Conservation (phyloP, 1,140 invertebrate genomes). For the Vanessa atalanta region DNA sequence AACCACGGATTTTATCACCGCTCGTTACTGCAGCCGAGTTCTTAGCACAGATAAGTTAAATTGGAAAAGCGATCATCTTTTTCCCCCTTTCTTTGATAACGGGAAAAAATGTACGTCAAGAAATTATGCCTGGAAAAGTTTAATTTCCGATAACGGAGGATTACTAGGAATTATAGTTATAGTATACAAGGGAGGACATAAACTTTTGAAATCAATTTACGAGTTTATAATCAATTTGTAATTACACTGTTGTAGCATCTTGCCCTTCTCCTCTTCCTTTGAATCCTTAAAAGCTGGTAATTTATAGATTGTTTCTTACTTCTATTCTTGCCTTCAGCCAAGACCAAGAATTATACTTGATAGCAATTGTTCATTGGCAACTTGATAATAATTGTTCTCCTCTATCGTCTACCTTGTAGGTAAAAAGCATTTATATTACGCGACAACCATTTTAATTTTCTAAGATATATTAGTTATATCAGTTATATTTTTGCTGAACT, state of each 20-base stretch:
- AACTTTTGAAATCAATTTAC: neutral
- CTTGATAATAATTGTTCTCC: too few species aligned
- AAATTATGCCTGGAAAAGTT: slow-evolving; percentile 7
- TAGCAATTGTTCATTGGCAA: too few species aligned
- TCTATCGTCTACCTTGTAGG: too few species aligned
- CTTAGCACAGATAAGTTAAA: slow-evolving; percentile 21
- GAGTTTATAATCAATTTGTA: neutral
- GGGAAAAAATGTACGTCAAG: slow-evolving; percentile 8
- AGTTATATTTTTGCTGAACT: too few species aligned
- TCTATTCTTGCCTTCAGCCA: neutral
- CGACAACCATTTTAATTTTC: neutral
- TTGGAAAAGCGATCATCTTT: slow-evolving; percentile 28
- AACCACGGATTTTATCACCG: slow-evolving; percentile 16
- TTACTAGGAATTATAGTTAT: neutral
- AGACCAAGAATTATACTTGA: too few species aligned
- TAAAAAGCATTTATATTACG: neutral
- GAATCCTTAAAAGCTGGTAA: too few species aligned
- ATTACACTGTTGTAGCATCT: neutral
- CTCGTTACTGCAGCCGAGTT: slow-evolving; percentile 14
- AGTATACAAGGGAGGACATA: neutral
- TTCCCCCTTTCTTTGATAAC: slow-evolving; percentile 2
- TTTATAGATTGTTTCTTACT: neutral
- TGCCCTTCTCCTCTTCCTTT: neutral
- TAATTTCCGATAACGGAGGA: slow-evolving; percentile 8
- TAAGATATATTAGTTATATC: too few species aligned